Conservation (phyloP, 23 tunicate species). For the Ciona savignyi region DNA sequence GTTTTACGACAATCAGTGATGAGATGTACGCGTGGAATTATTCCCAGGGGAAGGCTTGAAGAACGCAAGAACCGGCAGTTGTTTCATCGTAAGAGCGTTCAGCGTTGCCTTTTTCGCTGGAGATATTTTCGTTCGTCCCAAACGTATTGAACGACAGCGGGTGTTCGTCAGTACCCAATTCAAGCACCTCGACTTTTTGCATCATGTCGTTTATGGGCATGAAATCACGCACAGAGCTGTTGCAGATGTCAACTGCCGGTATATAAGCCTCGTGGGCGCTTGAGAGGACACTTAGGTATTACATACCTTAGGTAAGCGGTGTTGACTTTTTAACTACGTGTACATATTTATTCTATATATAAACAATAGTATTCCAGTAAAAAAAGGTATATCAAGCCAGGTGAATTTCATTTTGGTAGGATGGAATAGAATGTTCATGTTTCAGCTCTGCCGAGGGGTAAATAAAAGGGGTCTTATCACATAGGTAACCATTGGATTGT, state of each 20-base stretch:
- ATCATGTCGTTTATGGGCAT: neutral
- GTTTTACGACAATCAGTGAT: neutral
- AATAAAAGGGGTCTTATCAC: too few relatives aligned
- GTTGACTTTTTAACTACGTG: neutral
- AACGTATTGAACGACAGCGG: neutral
- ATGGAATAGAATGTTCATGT: too few relatives aligned
- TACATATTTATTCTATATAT: too few relatives aligned
- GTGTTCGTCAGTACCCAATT: neutral
- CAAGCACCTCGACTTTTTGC: neutral
- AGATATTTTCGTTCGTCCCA: neutral
- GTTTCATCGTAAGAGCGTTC: neutral
- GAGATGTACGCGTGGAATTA: neutral
- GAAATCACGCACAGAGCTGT: neutral
- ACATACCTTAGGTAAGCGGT: conserved; percentile 5
- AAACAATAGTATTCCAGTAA: too few relatives aligned
- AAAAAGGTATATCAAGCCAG: too few relatives aligned
- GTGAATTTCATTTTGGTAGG: too few relatives aligned
- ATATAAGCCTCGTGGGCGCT: neutral
- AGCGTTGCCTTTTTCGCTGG: neutral
- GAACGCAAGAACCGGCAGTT: neutral
- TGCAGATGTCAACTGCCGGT: neutral
- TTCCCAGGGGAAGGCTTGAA: neutral
- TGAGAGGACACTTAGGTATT: conserved; percentile 11
- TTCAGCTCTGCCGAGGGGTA: too few relatives aligned
- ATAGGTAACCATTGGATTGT: too few relatives aligned